phyloP scores from a whole-genome alignment of 2,888 invertebrate genomes.

The Camponotus fellah region DNA sequence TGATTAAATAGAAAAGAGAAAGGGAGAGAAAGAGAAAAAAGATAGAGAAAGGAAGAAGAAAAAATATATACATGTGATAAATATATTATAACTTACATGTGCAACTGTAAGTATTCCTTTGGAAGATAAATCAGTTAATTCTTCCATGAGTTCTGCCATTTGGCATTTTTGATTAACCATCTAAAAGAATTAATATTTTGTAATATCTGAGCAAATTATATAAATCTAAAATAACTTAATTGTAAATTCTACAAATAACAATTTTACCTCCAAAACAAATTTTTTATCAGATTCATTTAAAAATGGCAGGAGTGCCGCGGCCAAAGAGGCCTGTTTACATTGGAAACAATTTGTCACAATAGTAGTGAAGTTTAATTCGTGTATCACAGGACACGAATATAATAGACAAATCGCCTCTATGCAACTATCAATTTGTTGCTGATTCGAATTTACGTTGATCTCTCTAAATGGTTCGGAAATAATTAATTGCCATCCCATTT shows the following conservation, averaged over 20 bases:
- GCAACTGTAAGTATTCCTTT: slow-evolving; percentile 76
- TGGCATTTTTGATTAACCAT: slow-evolving; percentile 62
- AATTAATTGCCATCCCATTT: slow-evolving; percentile 79
- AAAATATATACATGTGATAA: neutral
- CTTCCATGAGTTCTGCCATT: slow-evolving; percentile 61
- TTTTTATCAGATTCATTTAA: slow-evolving; percentile 71
- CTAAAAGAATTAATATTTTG: slow-evolving; percentile 62
- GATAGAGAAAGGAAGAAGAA: neutral
- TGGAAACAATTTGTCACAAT: slow-evolving; percentile 75
- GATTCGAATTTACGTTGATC: slow-evolving; percentile 70
- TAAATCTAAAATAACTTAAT: slow-evolving; percentile 13
- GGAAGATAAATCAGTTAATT: slow-evolving; percentile 70
- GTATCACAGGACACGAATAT: slow-evolving; percentile 79
- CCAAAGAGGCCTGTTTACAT: slow-evolving; percentile 76
- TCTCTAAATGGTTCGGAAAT: slow-evolving; percentile 78
- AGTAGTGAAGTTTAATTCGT: slow-evolving; percentile 74
- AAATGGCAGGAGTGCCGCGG: slow-evolving; percentile 79
- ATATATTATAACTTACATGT: slow-evolving; percentile 70
- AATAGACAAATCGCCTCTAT: slow-evolving; percentile 76
- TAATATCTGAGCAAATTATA: neutral
- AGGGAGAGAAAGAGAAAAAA: neutral
- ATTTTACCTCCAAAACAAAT: slow-evolving; percentile 72
- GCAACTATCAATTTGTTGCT: slow-evolving; percentile 77
- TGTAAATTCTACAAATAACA: no score
- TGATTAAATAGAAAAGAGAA: no score